phyloP scores from a whole-genome alignment of 2,113 vertebrate genomes.

The Tetraodon nigroviridis region DNA sequence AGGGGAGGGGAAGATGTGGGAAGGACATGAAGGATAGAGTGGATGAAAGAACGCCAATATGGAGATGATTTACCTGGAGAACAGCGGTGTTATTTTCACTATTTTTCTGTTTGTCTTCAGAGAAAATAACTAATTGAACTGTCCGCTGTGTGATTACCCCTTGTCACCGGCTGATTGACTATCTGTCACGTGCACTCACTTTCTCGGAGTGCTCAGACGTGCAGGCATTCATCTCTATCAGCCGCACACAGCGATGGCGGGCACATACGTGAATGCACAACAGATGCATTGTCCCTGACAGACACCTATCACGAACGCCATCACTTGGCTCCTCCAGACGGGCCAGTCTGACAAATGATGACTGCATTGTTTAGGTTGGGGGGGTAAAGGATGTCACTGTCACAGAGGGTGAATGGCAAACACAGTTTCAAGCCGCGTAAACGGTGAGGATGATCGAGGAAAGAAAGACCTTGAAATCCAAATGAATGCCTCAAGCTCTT shows the following conservation, averaged over 20 bases:
- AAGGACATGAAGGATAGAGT: constrained; percentile 39
- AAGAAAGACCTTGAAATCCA: constrained; percentile 1
- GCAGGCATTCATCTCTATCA: constrained; percentile 60
- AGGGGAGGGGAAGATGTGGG: constrained; percentile 21
- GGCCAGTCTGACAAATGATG: constrained; percentile 61
- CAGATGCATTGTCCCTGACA: constrained; percentile 30
- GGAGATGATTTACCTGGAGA: constrained; percentile 56
- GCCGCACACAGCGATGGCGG: constrained; percentile 5
- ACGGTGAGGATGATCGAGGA: constrained; percentile 26
- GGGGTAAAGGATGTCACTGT: constrained; percentile 15
- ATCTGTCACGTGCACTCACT: constrained; percentile 61
- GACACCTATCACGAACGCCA: constrained; percentile 49
- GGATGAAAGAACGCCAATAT: constrained; percentile 46
- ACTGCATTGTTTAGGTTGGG: constrained; percentile 45
- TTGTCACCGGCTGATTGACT: constrained; percentile 72
- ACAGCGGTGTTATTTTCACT: constrained; percentile 2
- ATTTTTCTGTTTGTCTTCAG: constrained; percentile 49
- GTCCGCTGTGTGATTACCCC: constrained; percentile 69
- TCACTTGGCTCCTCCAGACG: constrained; percentile 31
- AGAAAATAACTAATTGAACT: constrained; percentile 72
- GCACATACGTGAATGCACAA: background rate
- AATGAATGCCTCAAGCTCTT: constrained; percentile 2
- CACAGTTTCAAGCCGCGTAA: constrained; percentile 30
- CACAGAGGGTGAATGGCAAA: background rate
- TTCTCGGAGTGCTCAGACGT: constrained; percentile 48